phyloP scores from a whole-genome alignment of 2,888 invertebrate species.

The Neoaliturus tenellus region DNA sequence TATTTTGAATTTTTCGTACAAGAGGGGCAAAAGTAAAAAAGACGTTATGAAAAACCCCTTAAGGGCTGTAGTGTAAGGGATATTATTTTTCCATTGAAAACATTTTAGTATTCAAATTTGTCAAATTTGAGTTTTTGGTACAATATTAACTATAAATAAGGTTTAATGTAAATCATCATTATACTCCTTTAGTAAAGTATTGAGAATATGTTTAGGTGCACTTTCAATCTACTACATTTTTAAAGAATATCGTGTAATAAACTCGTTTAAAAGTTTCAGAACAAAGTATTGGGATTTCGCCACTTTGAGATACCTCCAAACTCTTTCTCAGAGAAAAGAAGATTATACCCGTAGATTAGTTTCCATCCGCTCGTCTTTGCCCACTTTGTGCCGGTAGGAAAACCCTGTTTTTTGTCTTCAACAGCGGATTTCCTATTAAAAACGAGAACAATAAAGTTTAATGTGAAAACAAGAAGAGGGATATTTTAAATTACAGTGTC shows the following conservation, averaged over 20 bases:
- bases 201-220: background rate
- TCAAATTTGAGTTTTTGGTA: too few species aligned
- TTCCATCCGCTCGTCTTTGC: conserved; percentile 18
- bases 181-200: too few species aligned
- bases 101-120: too few species aligned
- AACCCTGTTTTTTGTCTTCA: background rate
- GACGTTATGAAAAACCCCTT: too few species aligned
- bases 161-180: too few species aligned
- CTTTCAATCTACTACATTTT: background rate
- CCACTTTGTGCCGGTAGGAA: background rate
- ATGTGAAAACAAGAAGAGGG: conserved; percentile 46
- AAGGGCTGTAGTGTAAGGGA: too few species aligned
- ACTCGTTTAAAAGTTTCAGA: conserved; percentile 20
- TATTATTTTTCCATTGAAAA: too few species aligned
- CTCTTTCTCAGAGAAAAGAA: conserved; percentile 43
- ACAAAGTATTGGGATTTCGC: conserved; percentile 21
- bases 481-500: conserved; percentile 52
- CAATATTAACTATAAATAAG: too few species aligned
- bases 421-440: conserved; percentile 34
- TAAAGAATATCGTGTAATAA: conserved; percentile 16
- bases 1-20: too few species aligned
- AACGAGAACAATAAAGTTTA: conserved; percentile 52
- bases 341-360: conserved; percentile 37
- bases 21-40: too few species aligned
- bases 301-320: conserved; percentile 38